A percentile compares a stretch with the other conserved stretches of the same genome.
phyloP scores from a whole-genome alignment of 1,140 invertebrate genomes.

The Apis cerana region DNA sequence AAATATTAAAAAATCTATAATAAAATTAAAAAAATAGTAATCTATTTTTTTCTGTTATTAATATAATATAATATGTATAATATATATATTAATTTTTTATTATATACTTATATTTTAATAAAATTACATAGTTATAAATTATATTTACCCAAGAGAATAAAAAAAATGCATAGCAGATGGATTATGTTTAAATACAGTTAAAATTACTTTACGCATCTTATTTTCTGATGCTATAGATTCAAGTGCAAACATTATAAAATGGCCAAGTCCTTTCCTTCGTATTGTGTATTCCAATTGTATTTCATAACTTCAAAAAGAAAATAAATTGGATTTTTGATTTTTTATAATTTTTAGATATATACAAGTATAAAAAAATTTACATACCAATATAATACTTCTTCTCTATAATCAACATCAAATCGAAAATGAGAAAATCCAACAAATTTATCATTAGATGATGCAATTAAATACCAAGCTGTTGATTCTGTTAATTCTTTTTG shows the following conservation, averaged over 20 bases:
- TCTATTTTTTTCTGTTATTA: not conserved
- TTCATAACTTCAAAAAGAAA: constrained; percentile 86
- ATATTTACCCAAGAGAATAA: constrained; percentile 84
- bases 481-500: constrained; percentile 85
- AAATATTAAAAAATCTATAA: constrained; percentile 13
- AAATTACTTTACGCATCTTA: constrained; percentile 89
- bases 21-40: not conserved
- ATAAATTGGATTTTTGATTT: not conserved
- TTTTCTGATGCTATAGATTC: constrained; percentile 88
- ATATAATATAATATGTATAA: no score
- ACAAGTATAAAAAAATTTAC: constrained; percentile 21
- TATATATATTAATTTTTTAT: not conserved
- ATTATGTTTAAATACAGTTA: constrained; percentile 92
- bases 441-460: constrained; percentile 79
- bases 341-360: not conserved
- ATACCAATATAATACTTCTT: constrained; percentile 91
- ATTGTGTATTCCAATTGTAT: constrained; percentile 87
- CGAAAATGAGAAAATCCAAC: constrained; percentile 90
- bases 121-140: not conserved
- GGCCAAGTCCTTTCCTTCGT: constrained; percentile 88
- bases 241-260: constrained; percentile 89
- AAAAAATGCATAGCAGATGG: constrained; percentile 86
- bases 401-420: constrained; percentile 90
- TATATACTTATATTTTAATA: not conserved
- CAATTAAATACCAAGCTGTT: constrained; percentile 85